Evolutionary conservation across 2,113 vertebrate genomes (phyloP), one percentile per base, ranked within the genome.

Genomic region (Lophius piscatorius): DNA sequence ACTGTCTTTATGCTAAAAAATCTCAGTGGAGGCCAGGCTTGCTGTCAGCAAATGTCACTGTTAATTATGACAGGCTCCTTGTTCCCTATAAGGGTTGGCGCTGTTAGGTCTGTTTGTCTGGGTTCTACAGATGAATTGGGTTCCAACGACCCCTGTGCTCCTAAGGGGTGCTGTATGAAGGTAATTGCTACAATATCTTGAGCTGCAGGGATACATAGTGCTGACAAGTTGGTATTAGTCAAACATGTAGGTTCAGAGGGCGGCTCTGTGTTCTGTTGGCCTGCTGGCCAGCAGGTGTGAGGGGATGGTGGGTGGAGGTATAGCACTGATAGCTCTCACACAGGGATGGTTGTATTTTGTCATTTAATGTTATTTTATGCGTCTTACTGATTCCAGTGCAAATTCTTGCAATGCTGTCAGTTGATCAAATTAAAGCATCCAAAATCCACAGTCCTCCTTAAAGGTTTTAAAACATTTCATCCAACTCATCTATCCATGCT

Each of bases 121-220:
- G 60, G 77, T 70, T 63, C 70, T 59, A 28, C 56, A 59, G 72
- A 81, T 81, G 81, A 78, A 82, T 85, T 64, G 74, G 81, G 74
- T 67, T 76, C 60, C 52, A 13, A 50, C 31, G 66, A 82, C 77
- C 78, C 47, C 57, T 48, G 46, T 42, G 56, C 60, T 75, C 59
- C 65, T 62, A 54, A 49, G 70, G 77, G 80, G 61, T 51, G 67
- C 75, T 76, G 50, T 54, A 33, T 50, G 69, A 70, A 72, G 73
- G 80, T 87, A 88, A 86, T 86, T 83, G 76, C 75, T 85, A 78
- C 76, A 82, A 87, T 85, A 86, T 88, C 82, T 74, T 76, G 74
- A 81, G 76, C 77, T 76, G 76, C 80, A 50, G 67, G 80, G 78
- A 84, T 74, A 76, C 58, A 67, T 74, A 46, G 78, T 63, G 74